A percentile compares a stretch with the other conserved stretches of the same genome.
These are phyloP conservation scores for Steromphala cineraria DNA, from an alignment of 2,888 invertebrate species.

Conservation along the genomic window DNA sequence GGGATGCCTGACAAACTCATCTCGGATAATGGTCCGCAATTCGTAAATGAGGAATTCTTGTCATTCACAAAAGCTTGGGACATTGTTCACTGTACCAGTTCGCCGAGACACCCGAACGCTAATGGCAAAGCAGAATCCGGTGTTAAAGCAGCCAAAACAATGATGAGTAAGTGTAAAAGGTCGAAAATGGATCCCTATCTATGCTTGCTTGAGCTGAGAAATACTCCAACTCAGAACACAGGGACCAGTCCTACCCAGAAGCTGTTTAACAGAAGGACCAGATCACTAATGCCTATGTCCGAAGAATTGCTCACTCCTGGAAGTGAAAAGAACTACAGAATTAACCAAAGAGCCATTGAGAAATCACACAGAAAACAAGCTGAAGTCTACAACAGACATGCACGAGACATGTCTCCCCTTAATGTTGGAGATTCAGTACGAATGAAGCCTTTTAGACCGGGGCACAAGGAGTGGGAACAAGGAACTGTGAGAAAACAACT, in stretches of 20 bases:
- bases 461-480: neutral
- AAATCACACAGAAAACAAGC: neutral
- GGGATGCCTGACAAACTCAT: too few relatives aligned
- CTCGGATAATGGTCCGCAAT: too few relatives aligned
- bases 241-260: neutral
- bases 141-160: too few relatives aligned
- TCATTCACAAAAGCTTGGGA: too few relatives aligned
- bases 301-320: neutral
- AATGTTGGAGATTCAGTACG: neutral
- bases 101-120: too few relatives aligned
- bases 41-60: too few relatives aligned
- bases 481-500: neutral
- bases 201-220: neutral
- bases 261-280: neutral
- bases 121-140: too few relatives aligned
- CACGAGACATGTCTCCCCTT: neutral
- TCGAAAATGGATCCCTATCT: too few relatives aligned
- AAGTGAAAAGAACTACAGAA: neutral
- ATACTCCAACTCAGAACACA: neutral
- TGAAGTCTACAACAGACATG: neutral
- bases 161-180: too few relatives aligned
- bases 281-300: neutral
- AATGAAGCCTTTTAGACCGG: neutral
- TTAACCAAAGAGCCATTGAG: neutral
- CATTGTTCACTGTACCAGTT: too few relatives aligned